Evolutionary conservation across 2,797 vertebrate species (phyloP).

Genomic region (Vultur gryphus): DNA sequence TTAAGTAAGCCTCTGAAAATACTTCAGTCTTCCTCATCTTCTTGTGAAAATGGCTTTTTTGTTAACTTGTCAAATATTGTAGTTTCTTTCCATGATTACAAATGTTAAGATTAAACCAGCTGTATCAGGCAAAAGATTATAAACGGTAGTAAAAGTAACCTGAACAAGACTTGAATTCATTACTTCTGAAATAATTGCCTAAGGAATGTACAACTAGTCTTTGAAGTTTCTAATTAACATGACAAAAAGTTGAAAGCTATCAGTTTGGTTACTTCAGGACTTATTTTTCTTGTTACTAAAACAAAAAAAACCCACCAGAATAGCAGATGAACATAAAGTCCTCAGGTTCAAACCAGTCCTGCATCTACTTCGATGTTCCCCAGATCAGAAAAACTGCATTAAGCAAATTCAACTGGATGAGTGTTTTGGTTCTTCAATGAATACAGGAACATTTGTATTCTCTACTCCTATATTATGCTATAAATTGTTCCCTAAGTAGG

Average conservation of each 20-base stretch:
- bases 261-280: slow-evolving; percentile 27
- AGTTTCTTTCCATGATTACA: not conserved
- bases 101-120: slow-evolving; percentile 27
- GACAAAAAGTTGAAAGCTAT: slow-evolving; percentile 43
- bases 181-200: slow-evolving; percentile 10
- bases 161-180: slow-evolving; percentile 5
- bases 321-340: not conserved
- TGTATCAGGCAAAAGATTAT: not conserved
- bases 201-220: slow-evolving; percentile 25
- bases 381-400: not conserved
- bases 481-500: slow-evolving; percentile 58
- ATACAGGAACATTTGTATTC: slow-evolving; percentile 11
- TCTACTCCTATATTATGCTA: slow-evolving; percentile 34
- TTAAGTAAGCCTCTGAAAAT: not conserved
- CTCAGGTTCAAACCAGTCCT: slow-evolving; percentile 33
- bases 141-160: slow-evolving; percentile 43
- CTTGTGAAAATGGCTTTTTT: not conserved
- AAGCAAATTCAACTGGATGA: slow-evolving; percentile 25
- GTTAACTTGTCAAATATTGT: slow-evolving; percentile 17
- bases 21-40: not conserved
- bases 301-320: not conserved
- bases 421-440: slow-evolving; percentile 56
- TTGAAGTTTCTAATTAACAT: slow-evolving; percentile 45
- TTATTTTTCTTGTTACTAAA: slow-evolving; percentile 25
- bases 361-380: not conserved